Percentiles rank a stretch among this genome's conserved stretches.
These are phyloP conservation scores for Probosciger aterrimus DNA, from an alignment of 2,113 vertebrate species.

Conservation along the genomic window DNA sequence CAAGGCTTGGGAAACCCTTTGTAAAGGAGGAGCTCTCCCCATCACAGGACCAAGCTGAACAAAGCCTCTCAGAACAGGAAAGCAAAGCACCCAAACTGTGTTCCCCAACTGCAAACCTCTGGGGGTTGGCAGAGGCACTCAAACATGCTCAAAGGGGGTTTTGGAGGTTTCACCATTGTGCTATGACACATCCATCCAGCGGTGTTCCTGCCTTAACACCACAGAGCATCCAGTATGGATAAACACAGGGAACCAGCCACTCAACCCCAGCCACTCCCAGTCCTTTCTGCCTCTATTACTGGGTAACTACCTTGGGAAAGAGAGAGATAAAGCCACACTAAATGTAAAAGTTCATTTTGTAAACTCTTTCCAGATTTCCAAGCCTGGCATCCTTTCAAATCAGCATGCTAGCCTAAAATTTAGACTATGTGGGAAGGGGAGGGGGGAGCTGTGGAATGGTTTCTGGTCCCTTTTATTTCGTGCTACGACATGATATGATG, in stretches of 20 bases:
- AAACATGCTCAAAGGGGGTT: rapidly evolving
- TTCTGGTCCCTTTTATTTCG: slow-evolving; percentile 53
- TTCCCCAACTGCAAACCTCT: not conserved
- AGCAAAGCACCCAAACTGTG: not conserved
- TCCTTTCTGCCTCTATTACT: not conserved
- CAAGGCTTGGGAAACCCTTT: not conserved
- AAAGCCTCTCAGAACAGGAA: not conserved
- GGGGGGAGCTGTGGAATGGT: not conserved
- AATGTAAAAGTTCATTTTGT: not conserved
- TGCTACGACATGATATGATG: not conserved
- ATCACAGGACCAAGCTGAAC: not conserved
- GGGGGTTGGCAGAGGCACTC: not conserved
- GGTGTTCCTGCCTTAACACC: not conserved
- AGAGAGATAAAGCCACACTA: slow-evolving; percentile 15
- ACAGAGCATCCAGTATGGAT: not conserved
- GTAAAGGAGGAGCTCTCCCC: not conserved
- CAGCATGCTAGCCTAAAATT: slow-evolving; percentile 6
- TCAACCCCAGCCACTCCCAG: not conserved
- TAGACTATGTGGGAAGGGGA: not conserved
- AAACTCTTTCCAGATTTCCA: slow-evolving; percentile 57
- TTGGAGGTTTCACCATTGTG: not conserved
- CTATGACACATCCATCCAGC: not conserved
- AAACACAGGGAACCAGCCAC: not conserved
- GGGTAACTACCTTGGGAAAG: slow-evolving; percentile 21
- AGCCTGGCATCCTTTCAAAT: slow-evolving; percentile 32